These are phyloP conservation scores for Anoura caudifer DNA, from an alignment of 2,113 vertebrate species.

Conservation along the genomic window DNA sequence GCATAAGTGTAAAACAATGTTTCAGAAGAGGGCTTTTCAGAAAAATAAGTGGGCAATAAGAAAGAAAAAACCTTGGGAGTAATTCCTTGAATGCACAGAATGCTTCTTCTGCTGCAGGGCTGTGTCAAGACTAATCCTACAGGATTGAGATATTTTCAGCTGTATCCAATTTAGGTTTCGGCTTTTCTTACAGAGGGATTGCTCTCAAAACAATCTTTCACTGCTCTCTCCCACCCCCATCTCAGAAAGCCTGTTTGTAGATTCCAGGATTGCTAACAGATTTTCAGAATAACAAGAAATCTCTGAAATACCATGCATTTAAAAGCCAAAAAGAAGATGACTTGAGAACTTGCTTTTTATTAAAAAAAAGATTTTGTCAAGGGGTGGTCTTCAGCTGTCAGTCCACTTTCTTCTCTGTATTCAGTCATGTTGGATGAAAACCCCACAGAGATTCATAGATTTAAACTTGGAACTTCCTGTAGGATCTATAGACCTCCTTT, in stretches of 20 bases:
- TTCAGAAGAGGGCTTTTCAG: conserved; percentile 39
- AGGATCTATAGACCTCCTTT: neutral
- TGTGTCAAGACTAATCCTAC: conserved; percentile 78
- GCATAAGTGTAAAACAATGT: neutral
- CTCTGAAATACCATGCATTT: conserved; percentile 54
- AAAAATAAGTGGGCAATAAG: conserved; percentile 42
- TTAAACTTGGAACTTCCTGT: neutral
- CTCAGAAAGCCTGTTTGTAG: conserved; percentile 61
- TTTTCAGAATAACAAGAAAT: conserved; percentile 65
- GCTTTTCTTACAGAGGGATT: conserved; percentile 69
- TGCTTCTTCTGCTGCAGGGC: conserved; percentile 73
- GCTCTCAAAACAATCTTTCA: conserved; percentile 68
- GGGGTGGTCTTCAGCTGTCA: conserved; percentile 15
- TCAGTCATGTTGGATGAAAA: neutral
- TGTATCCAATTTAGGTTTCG: conserved; percentile 74
- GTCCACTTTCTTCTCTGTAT: neutral
- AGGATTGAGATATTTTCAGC: conserved; percentile 85
- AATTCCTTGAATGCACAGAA: conserved; percentile 75
- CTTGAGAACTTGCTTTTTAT: conserved; percentile 21
- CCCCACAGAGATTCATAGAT: neutral
- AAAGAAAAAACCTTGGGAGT: conserved; percentile 63
- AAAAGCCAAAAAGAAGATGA: conserved; percentile 24
- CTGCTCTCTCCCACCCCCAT: neutral
- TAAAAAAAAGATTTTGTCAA: neutral
- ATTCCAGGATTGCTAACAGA: conserved; percentile 70